phyloP scores from a whole-genome alignment of 2,113 vertebrate species.

The Numida meleagris region DNA sequence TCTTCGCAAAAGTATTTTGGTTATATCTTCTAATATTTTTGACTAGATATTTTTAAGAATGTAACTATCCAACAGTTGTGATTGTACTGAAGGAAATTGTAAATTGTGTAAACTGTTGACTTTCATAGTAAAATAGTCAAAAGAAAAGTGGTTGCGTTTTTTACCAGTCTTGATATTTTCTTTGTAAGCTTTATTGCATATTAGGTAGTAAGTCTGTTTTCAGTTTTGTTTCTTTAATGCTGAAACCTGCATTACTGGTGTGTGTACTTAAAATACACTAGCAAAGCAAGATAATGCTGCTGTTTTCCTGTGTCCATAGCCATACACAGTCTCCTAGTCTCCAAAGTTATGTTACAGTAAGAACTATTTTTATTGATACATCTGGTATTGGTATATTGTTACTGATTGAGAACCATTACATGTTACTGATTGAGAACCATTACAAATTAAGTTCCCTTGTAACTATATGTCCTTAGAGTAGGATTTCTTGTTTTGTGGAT shows the following conservation, averaged over 20 bases:
- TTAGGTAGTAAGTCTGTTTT: not conserved
- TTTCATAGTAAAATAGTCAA: not conserved
- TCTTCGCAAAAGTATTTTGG: not conserved
- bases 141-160: not conserved
- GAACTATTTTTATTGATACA: not conserved
- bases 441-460: not conserved
- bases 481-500: not conserved
- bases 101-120: not conserved
- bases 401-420: not conserved
- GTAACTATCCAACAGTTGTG: rapidly evolving
- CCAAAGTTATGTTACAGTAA: not conserved
- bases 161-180: rapidly evolving
- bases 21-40: not conserved
- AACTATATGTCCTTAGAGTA: not conserved
- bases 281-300: not conserved
- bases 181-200: not conserved
- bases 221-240: not conserved
- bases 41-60: rapidly evolving
- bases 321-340: not conserved
- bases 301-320: not conserved
- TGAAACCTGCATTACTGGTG: not conserved
- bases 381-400: not conserved
- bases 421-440: not conserved
- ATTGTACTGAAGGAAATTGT: not conserved
- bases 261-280: not conserved